Percentiles rank a stretch among this genome's conserved stretches.
These are phyloP conservation scores for Calameuta pallipes DNA, from an alignment of 2,888 invertebrate genomes.

Conservation along the genomic window DNA sequence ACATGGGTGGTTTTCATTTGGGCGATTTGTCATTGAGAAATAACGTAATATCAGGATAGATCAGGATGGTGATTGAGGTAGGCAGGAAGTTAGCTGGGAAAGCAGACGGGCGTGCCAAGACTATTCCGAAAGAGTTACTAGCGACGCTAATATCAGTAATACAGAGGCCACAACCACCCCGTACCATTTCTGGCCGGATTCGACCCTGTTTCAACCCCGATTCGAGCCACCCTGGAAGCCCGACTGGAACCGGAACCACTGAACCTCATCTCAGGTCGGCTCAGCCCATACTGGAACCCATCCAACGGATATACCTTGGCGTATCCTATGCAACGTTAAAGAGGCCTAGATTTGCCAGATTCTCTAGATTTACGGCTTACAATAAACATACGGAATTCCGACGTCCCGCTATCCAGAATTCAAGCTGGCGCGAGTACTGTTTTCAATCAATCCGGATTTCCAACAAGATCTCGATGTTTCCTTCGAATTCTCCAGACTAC, in stretches of 20 bases:
- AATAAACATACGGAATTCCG: constrained; percentile 27
- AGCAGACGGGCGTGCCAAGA: constrained; percentile 52
- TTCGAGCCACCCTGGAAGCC: neutral
- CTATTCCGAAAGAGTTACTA: constrained; percentile 56
- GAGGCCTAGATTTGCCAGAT: constrained; percentile 37
- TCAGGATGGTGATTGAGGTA: constrained; percentile 1
- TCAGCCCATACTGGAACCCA: constrained; percentile 44
- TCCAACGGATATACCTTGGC: constrained; percentile 48
- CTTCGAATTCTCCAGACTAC: neutral
- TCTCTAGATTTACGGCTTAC: constrained; percentile 32
- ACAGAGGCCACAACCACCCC: constrained; percentile 42
- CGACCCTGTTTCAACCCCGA: neutral
- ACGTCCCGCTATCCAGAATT: neutral
- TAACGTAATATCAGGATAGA: neutral
- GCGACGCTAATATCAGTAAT: constrained; percentile 60
- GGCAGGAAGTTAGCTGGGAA: constrained; percentile 21
- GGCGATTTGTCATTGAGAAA: neutral
- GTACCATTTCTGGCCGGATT: constrained; percentile 29
- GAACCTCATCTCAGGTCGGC: neutral
- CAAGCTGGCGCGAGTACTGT: neutral
- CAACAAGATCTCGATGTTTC: neutral
- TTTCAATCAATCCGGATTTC: constrained; percentile 4
- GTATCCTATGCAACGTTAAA: constrained; percentile 40
- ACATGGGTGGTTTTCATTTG: neutral
- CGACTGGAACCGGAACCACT: neutral